Conservation (phyloP, 2,888 invertebrate species). For the Brachyopa scutellaris region DNA sequence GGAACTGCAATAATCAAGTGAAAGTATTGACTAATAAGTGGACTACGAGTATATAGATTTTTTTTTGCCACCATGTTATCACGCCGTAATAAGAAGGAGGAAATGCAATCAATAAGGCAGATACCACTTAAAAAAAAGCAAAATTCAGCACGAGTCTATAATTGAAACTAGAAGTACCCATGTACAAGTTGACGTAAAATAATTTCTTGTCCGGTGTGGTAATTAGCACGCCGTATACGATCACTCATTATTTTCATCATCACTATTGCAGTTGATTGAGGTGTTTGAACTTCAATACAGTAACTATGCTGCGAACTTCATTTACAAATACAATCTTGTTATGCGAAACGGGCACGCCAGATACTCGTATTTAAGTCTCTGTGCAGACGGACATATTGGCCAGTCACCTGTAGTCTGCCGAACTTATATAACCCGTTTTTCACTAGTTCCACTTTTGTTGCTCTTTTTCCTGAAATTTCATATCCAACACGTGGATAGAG, state of each 20-base stretch:
- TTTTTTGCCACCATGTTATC: not conserved
- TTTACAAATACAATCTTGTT: not conserved
- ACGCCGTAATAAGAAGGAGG: conserved; percentile 9
- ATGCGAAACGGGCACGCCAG: conserved; percentile 11
- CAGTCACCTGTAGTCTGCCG: not conserved
- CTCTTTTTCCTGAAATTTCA: not conserved
- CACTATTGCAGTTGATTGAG: conserved; percentile 26
- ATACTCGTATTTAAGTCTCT: no score
- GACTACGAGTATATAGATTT: not conserved
- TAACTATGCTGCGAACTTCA: no score
- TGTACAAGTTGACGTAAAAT: no score
- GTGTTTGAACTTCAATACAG: conserved; percentile 53
- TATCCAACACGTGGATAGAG: conserved; percentile 7
- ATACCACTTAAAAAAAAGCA: conserved; percentile 5
- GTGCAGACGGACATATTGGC: no score
- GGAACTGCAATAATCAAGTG: conserved; percentile 15
- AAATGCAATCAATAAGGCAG: conserved; percentile 4
- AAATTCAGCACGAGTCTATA: no score
- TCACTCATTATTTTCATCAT: not conserved
- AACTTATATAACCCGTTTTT: conserved; percentile 37
- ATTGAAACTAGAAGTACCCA: no score
- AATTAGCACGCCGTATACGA: not conserved
- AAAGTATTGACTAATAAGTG: conserved; percentile 17
- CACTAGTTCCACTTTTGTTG: not conserved
- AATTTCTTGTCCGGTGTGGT: not conserved